Conservation (phyloP, 2,113 vertebrate species). For the Meles meles region DNA sequence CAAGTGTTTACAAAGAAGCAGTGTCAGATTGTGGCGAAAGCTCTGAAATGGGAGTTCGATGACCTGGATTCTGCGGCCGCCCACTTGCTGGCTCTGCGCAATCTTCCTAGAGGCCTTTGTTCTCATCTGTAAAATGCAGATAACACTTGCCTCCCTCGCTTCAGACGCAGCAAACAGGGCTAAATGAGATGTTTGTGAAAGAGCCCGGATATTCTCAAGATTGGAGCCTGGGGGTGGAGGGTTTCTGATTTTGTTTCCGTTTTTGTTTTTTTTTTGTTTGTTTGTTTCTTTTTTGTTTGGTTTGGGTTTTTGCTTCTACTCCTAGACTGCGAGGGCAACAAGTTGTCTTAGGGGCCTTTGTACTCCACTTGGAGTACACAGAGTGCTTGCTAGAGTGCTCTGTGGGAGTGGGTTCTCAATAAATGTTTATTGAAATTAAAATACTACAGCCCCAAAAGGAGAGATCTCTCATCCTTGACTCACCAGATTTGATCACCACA, state of each 20-base stretch:
- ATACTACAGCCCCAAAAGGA: neutral
- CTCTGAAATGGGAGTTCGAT: neutral
- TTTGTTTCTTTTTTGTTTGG: neutral
- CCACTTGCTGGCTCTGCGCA: neutral
- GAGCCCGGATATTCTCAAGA: neutral
- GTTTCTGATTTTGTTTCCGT: neutral
- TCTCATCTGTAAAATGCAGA: conserved; percentile 31
- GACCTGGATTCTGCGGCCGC: neutral
- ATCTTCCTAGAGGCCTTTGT: conserved; percentile 18
- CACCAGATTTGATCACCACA: neutral
- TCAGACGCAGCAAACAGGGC: neutral
- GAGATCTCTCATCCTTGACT: neutral
- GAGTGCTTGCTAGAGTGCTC: neutral
- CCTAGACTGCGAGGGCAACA: neutral
- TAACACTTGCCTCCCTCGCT: neutral
- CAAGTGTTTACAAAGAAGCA: conserved; percentile 41
- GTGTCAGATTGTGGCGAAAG: neutral
- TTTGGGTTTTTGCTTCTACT: neutral
- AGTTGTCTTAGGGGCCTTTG: neutral
- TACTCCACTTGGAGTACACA: neutral
- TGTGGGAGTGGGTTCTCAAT: neutral
- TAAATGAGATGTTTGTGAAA: neutral
- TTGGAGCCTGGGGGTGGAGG: neutral
- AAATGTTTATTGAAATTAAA: neutral
- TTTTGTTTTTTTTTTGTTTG: neutral